Conservation (phyloP, 2,113 vertebrate genomes). For the Sylvietta virens region DNA sequence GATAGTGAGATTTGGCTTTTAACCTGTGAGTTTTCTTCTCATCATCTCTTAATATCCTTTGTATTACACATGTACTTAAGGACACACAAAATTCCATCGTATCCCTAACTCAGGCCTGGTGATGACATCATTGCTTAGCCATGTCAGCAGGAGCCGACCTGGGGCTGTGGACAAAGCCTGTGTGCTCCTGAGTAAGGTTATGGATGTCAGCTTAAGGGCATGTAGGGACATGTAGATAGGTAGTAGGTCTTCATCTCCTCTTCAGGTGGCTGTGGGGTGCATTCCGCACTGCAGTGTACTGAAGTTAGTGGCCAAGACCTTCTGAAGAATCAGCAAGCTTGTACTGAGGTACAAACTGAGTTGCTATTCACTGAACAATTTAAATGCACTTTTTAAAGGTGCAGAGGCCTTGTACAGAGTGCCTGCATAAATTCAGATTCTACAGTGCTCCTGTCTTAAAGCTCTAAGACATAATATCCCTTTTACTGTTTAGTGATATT, state of each 20-base stretch:
- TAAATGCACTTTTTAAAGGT: background rate
- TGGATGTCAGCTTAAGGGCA: accelerated
- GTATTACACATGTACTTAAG: background rate
- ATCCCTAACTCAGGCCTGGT: background rate
- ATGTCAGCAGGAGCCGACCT: accelerated
- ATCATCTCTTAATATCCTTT: background rate
- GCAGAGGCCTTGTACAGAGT: background rate
- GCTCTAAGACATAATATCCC: accelerated
- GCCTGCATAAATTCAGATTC: background rate
- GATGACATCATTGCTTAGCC: background rate
- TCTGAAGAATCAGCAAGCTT: background rate
- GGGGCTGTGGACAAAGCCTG: background rate
- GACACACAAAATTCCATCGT: background rate
- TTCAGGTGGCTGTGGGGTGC: background rate
- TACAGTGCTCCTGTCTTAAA: background rate
- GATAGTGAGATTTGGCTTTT: background rate
- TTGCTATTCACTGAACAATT: accelerated
- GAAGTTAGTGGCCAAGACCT: background rate
- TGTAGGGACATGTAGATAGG: accelerated
- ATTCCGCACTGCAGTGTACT: background rate
- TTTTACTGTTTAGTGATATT: background rate
- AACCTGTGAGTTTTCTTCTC: background rate
- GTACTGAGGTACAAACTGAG: background rate
- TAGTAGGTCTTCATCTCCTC: background rate
- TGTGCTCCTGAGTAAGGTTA: background rate